phyloP scores from a whole-genome alignment of 2,888 invertebrate genomes.

The Argyresthia albistria region DNA sequence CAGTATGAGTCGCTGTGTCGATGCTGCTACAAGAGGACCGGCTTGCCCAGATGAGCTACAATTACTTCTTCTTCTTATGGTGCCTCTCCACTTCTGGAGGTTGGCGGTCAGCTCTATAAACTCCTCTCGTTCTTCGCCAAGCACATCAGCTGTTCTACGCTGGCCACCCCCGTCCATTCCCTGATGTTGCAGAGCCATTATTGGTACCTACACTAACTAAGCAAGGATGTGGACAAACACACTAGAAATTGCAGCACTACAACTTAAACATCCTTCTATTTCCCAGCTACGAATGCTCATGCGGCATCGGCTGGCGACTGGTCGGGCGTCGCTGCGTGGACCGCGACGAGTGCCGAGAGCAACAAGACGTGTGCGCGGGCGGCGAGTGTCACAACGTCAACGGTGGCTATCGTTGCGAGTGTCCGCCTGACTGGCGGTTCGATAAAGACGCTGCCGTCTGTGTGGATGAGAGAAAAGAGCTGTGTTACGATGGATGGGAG shows the following conservation, averaged over 20 bases:
- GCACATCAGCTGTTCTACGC: too few relatives aligned
- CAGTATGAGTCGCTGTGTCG: too few relatives aligned
- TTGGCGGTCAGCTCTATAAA: too few relatives aligned
- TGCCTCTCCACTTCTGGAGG: too few relatives aligned
- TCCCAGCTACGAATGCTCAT: conserved; percentile 74
- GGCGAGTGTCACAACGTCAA: conserved; percentile 87
- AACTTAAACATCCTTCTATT: not conserved
- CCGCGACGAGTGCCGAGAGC: conserved; percentile 84
- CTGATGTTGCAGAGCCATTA: too few relatives aligned
- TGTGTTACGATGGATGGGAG: conserved; percentile 77
- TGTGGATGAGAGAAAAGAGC: conserved; percentile 81
- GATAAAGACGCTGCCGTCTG: conserved; percentile 79
- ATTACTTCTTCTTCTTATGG: too few relatives aligned
- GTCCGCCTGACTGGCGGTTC: conserved; percentile 81
- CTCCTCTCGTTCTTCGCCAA: too few relatives aligned
- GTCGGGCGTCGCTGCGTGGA: conserved; percentile 75
- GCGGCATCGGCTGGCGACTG: conserved; percentile 84
- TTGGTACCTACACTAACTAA: too few relatives aligned
- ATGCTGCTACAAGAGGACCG: too few relatives aligned
- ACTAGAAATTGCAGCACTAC: not conserved
- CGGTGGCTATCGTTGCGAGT: conserved; percentile 86
- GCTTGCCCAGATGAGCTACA: too few relatives aligned
- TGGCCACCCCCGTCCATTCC: too few relatives aligned
- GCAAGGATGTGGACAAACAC: too few relatives aligned
- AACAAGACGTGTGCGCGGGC: conserved; percentile 81